A percentile compares a stretch with the other conserved stretches of the same genome.
phyloP scores from a whole-genome alignment of 2,888 invertebrate species.

The Melieria crassipennis region DNA sequence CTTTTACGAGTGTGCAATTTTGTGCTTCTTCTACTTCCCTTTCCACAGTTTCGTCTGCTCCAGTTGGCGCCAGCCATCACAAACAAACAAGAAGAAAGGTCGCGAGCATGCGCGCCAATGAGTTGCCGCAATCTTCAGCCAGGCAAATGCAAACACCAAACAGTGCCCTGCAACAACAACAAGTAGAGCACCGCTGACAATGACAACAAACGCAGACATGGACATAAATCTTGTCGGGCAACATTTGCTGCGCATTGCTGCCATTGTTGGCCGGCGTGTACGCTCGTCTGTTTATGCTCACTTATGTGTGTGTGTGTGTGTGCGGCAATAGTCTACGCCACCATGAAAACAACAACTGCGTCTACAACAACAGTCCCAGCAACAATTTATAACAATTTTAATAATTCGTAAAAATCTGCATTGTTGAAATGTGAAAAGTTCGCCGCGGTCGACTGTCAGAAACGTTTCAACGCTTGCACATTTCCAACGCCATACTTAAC shows the following conservation, averaged over 20 bases:
- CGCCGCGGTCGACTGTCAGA: neutral
- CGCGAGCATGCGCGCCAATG: neutral
- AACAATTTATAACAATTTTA: neutral
- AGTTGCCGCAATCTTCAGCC: neutral
- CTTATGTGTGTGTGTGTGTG: neutral
- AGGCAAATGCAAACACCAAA: neutral
- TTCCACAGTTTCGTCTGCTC: too few species aligned
- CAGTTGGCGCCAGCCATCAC: neutral
- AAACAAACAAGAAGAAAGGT: neutral
- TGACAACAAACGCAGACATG: neutral
- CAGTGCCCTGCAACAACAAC: neutral
- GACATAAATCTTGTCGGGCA: neutral
- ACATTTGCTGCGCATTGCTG: neutral
- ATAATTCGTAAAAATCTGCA: neutral
- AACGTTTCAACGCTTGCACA: neutral
- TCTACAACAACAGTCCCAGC: too few species aligned
- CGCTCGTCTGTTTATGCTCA: too few species aligned
- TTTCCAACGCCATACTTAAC: neutral
- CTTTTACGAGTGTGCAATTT: conserved; percentile 7
- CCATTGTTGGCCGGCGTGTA: too few species aligned
- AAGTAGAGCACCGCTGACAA: neutral
- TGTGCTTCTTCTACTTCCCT: neutral
- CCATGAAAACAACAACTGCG: too few species aligned
- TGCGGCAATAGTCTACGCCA: neutral
- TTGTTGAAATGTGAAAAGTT: neutral